These are phyloP conservation scores for Cheilosia vulpina DNA, from an alignment of 2,888 invertebrate genomes.

Conservation along the genomic window DNA sequence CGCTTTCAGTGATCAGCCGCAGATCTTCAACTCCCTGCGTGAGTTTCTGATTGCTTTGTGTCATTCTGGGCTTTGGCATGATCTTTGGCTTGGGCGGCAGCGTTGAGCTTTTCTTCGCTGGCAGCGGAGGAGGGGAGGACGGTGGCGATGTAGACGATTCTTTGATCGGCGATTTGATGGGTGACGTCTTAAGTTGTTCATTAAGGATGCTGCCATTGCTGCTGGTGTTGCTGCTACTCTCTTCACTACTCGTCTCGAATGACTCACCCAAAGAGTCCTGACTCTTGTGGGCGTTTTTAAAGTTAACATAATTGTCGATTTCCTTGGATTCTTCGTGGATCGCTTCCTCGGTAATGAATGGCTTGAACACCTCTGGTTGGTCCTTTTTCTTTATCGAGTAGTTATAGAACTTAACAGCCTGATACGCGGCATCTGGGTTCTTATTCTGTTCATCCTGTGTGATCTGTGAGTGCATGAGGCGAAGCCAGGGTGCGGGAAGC, in stretches of 20 bases:
- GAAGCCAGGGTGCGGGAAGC: constrained; percentile 92
- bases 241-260: constrained; percentile 84
- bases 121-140: constrained; percentile 82
- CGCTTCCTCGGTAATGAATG: constrained; percentile 91
- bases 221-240: constrained; percentile 78
- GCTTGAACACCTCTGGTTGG: constrained; percentile 89
- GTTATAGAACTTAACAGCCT: constrained; percentile 95
- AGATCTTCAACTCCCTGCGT: constrained; percentile 83
- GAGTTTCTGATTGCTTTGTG: constrained; percentile 80
- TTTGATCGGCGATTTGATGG: constrained; percentile 54
- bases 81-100: constrained; percentile 84
- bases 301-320: constrained; percentile 90
- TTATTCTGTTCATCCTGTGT: constrained; percentile 94
- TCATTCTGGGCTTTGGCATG: constrained; percentile 84
- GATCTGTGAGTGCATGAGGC: constrained; percentile 91
- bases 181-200: constrained; percentile 58
- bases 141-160: constrained; percentile 32
- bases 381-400: constrained; percentile 93
- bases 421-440: constrained; percentile 95
- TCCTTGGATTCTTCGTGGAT: constrained; percentile 93
- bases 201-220: constrained; percentile 76
- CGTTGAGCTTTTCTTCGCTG: constrained; percentile 83
- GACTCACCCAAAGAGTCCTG: constrained; percentile 86
- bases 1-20: constrained; percentile 77
- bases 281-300: constrained; percentile 89